Evolutionary conservation across 2,888 invertebrate genomes (phyloP), one percentile per base, ranked within the genome.

Genomic region (Apoda limacodes): DNA sequence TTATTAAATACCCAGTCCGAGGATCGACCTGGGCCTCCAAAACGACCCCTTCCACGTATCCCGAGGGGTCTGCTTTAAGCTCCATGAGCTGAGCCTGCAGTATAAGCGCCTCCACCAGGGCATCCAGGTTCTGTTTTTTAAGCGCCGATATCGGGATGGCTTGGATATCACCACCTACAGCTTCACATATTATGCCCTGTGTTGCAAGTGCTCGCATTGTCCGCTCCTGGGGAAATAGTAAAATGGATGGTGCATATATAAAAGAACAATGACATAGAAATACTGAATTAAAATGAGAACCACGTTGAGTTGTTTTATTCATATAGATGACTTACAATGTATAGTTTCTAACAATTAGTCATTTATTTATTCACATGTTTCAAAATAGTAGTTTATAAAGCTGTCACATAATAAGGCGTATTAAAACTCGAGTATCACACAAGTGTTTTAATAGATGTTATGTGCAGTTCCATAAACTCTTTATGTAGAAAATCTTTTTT

Each of bases 131-230:
- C 3, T 84, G 86, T 32, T 88, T 87, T 66, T 92, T 89, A 1
- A 96, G 74, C 0, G 99, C 99, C 0, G 98, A 98, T 37, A 99
- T 88, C 1, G 90, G 88, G 30, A 99, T 88, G 3, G 90, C 88
- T 69, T 97, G 98, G 2, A 94, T 83, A 38, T 98, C 96, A 1
- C 99, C 98, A 1, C 98, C 98, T 30, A 88, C 64, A 9, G 89
- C 90, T 67, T 99, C 98, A 23, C 93, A 85, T 13, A 89, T 82
- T 6, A 99, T 76, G 4, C 93, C 95, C 57, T 90, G 84, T 49
- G 88, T 83, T 1, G 92, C 68, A 9, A 99, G 76, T 63, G 89
- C 88, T 13, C 80, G 80, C 62, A 93, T 88, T 1, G 93, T 88
- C 33, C 84, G 82, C 30, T 88, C 88, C 92, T 93, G 48, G 1